These are phyloP conservation scores for Paedocypris micromegethes DNA, from an alignment of 2,797 vertebrate genomes.

Conservation along the genomic window DNA sequence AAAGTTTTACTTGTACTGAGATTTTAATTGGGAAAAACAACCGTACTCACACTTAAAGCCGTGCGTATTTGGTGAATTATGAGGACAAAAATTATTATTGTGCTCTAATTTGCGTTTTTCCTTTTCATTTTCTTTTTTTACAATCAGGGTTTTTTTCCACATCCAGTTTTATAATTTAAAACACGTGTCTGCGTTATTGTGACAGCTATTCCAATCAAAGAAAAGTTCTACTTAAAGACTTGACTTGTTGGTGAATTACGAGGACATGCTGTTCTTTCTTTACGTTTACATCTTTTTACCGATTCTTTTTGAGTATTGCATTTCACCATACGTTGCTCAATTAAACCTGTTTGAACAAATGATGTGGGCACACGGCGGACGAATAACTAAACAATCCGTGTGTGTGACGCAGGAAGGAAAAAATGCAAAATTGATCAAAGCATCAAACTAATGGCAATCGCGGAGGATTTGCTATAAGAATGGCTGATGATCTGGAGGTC, in stretches of 20 bases:
- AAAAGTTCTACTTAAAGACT: too few species aligned
- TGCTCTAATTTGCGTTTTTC: neutral
- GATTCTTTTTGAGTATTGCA: too few species aligned
- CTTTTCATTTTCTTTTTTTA: neutral
- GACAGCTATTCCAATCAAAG: too few species aligned
- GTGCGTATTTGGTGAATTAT: conserved; percentile 16
- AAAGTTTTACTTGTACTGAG: conserved; percentile 2
- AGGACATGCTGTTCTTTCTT: too few species aligned
- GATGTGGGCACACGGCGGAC: too few species aligned
- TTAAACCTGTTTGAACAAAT: too few species aligned
- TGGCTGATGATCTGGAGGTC: neutral
- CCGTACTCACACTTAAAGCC: conserved; percentile 19
- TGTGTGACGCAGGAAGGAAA: neutral
- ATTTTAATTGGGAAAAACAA: conserved; percentile 3
- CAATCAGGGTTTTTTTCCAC: neutral
- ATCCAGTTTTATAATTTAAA: neutral
- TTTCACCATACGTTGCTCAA: too few species aligned
- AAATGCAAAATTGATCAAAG: conserved; percentile 20
- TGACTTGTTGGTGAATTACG: too few species aligned
- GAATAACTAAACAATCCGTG: neutral
- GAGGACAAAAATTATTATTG: neutral
- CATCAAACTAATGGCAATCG: conserved; percentile 4
- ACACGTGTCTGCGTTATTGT: too few species aligned
- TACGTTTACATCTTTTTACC: too few species aligned
- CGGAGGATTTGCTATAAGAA: conserved; percentile 20